These are phyloP conservation scores for Pterocles gutturalis DNA, from an alignment of 2,113 vertebrate genomes.

Conservation along the genomic window DNA sequence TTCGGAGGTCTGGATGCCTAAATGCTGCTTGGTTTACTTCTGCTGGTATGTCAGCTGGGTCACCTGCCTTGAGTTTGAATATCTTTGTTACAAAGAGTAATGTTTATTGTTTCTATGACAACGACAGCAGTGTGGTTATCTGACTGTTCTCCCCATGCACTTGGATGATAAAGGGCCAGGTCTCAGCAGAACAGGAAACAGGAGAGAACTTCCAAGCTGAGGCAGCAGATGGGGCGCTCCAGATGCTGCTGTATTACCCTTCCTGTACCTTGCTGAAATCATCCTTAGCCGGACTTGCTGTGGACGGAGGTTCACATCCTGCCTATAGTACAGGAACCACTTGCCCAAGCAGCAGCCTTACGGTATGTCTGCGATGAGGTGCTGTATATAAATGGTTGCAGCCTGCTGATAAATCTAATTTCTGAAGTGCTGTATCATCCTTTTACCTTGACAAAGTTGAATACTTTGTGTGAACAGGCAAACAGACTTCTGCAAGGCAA, in stretches of 20 bases:
- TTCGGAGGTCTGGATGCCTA: background rate
- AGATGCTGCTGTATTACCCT: background rate
- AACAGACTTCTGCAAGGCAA: background rate
- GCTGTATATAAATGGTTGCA: background rate
- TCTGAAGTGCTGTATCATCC: slow-evolving; percentile 24
- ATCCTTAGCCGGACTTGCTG: background rate
- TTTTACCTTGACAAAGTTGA: slow-evolving; percentile 17
- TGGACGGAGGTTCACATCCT: background rate
- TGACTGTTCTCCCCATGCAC: background rate
- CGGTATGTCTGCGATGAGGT: fast-evolving
- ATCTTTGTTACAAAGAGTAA: background rate
- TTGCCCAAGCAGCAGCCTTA: background rate
- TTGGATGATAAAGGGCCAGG: background rate
- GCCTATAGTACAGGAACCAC: background rate
- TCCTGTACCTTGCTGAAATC: background rate
- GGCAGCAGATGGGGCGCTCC: background rate
- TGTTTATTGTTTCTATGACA: background rate
- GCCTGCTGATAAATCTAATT: background rate
- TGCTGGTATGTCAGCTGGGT: background rate
- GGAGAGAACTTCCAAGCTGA: background rate
- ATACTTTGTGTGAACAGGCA: background rate
- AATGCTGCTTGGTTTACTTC: background rate
- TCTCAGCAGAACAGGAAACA: background rate
- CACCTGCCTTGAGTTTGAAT: background rate
- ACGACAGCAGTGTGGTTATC: background rate